Conservation (phyloP, 2,113 vertebrate genomes). For the Albula goreensis region DNA sequence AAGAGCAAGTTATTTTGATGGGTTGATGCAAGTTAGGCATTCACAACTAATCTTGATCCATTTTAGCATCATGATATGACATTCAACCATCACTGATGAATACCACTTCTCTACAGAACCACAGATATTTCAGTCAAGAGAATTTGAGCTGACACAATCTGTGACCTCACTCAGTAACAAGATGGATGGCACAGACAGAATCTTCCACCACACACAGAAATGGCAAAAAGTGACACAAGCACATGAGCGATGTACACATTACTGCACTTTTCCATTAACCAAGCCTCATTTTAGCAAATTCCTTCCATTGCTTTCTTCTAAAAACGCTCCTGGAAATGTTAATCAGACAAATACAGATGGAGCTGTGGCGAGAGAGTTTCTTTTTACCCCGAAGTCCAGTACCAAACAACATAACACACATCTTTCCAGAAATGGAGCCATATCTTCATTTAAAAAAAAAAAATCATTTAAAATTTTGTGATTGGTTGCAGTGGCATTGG, state of each 20-base stretch:
- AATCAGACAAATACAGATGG: constrained; percentile 1
- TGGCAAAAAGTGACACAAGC: background rate
- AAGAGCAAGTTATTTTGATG: too few species aligned
- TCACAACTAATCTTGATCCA: too few species aligned
- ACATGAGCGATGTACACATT: background rate
- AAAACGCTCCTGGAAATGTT: background rate
- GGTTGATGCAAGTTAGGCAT: too few species aligned
- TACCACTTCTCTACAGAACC: background rate
- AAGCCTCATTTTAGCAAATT: background rate
- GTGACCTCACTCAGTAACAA: background rate
- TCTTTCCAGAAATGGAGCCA: too few species aligned
- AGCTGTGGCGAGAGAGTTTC: background rate
- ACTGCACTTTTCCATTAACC: background rate
- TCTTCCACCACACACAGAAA: background rate
- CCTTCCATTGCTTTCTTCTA: background rate
- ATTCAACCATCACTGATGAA: too few species aligned
- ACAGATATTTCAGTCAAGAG: background rate
- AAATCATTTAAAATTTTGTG: too few species aligned
- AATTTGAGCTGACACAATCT: background rate
- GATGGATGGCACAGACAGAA: background rate
- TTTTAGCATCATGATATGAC: too few species aligned
- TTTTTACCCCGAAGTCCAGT: too few species aligned
- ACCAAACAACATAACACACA: too few species aligned
- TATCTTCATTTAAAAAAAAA: too few species aligned
- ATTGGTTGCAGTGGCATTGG: too few species aligned